phyloP scores from a whole-genome alignment of 2,888 invertebrate genomes.

The Masnerella sp. region DNA sequence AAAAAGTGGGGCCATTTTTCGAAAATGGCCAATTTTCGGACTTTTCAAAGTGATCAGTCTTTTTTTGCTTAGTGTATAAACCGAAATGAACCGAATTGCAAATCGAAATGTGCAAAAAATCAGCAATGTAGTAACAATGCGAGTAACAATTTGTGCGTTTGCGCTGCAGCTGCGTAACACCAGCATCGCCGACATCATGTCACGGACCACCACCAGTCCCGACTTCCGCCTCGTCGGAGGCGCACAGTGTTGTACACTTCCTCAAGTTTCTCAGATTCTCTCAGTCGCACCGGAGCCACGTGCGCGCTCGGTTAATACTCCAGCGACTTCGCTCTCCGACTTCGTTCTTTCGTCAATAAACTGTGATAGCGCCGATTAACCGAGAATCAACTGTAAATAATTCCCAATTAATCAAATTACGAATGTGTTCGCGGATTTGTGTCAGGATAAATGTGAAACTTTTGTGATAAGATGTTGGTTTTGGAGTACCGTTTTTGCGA shows the following conservation, averaged over 20 bases:
- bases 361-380: constrained; percentile 38
- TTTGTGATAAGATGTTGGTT: neutral
- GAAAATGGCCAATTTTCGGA: too few relatives aligned
- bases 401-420: too few relatives aligned
- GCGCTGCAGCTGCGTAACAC: constrained; percentile 50
- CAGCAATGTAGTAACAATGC: too few relatives aligned
- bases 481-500: too few relatives aligned
- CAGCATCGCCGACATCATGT: constrained; percentile 55
- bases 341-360: constrained; percentile 14
- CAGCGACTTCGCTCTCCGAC: constrained; percentile 41
- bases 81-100: too few relatives aligned
- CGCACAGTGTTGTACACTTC: constrained; percentile 69
- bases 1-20: too few relatives aligned
- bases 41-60: too few relatives aligned
- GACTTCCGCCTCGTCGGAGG: constrained; percentile 70
- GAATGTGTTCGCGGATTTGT: too few relatives aligned
- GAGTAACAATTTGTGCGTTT: constrained; percentile 42
- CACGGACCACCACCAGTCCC: constrained; percentile 66
- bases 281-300: constrained; percentile 74
- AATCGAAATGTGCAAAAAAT: too few relatives aligned
- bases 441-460: too few relatives aligned
- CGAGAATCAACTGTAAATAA: constrained; percentile 32
- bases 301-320: constrained; percentile 70
- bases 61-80: too few relatives aligned
- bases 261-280: constrained; percentile 69